Conservation (phyloP, 1,140 invertebrate genomes). For the Caenorhabditis remanei region DNA sequence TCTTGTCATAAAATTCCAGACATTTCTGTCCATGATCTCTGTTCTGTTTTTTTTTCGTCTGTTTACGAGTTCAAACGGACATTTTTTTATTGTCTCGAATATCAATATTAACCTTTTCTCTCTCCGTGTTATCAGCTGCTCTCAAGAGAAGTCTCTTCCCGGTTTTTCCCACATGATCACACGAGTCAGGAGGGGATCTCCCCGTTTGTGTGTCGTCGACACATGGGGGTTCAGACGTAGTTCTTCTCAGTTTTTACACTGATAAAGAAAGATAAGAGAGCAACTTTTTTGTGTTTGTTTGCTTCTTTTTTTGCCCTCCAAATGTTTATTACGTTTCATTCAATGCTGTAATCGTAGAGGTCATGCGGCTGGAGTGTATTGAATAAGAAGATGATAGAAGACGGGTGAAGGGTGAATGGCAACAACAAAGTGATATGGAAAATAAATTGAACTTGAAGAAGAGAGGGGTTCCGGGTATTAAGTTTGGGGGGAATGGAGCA, state of each 20-base stretch:
- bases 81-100: constrained; percentile 25
- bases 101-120: neutral
- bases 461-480: neutral
- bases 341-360: constrained; percentile 43
- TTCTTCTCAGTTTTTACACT: neutral
- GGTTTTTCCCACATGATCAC: constrained; percentile 6
- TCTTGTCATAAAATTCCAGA: constrained; percentile 14
- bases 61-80: neutral
- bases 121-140: constrained; percentile 15
- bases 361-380: neutral
- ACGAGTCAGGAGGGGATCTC: constrained; percentile 22
- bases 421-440: constrained; percentile 7
- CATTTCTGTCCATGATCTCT: constrained; percentile 31
- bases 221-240: constrained; percentile 1
- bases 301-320: constrained; percentile 3
- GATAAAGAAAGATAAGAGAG: constrained; percentile 42
- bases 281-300: constrained; percentile 32
- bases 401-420: neutral
- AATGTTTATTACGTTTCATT: constrained; percentile 48
- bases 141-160: neutral
- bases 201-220: neutral
- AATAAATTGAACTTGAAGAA: neutral
- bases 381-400: neutral
- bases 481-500: neutral
- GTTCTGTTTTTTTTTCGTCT: neutral